Conservation (phyloP, 2,888 invertebrate species). For the Eupithecia insigniata region DNA sequence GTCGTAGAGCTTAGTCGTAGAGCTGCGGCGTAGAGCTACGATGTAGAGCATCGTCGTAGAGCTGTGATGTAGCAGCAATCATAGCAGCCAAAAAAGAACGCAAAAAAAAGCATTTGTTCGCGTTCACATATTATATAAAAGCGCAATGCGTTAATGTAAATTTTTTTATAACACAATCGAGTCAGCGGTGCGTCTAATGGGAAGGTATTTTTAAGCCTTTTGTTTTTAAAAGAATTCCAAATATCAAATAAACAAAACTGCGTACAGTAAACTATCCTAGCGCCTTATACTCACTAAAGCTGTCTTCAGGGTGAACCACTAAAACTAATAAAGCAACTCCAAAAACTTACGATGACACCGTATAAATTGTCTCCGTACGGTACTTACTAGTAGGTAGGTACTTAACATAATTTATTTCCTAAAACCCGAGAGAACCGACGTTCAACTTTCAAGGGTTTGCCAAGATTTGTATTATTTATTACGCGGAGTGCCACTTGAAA, state of each 20-base stretch:
- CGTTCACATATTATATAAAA: background rate
- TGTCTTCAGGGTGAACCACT: conserved; percentile 5
- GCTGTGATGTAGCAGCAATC: background rate
- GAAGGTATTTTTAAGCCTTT: too few relatives aligned
- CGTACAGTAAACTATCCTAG: background rate
- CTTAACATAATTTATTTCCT: conserved; percentile 31
- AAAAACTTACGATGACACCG: conserved; percentile 14
- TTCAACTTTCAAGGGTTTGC: conserved; percentile 41
- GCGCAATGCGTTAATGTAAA: background rate
- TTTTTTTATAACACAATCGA: background rate
- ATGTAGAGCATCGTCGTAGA: too few relatives aligned
- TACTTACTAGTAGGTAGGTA: conserved; percentile 20
- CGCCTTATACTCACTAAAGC: background rate
- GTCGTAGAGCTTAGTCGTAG: too few relatives aligned
- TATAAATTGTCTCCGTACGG: conserved; percentile 17
- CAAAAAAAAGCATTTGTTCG: too few relatives aligned
- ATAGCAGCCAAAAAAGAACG: too few relatives aligned
- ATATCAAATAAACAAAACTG: background rate
- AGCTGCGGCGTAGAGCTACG: background rate
- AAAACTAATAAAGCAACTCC: conserved; percentile 14
- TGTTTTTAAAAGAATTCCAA: too few relatives aligned
- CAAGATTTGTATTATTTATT: conserved; percentile 45
- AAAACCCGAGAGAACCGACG: conserved; percentile 26
- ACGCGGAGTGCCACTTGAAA: conserved; percentile 32
- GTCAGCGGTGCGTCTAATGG: too few relatives aligned